Percentiles rank a stretch among this genome's conserved stretches.
Conservation (phyloP, 2,797 vertebrate genomes). For the Huso huso region DNA sequence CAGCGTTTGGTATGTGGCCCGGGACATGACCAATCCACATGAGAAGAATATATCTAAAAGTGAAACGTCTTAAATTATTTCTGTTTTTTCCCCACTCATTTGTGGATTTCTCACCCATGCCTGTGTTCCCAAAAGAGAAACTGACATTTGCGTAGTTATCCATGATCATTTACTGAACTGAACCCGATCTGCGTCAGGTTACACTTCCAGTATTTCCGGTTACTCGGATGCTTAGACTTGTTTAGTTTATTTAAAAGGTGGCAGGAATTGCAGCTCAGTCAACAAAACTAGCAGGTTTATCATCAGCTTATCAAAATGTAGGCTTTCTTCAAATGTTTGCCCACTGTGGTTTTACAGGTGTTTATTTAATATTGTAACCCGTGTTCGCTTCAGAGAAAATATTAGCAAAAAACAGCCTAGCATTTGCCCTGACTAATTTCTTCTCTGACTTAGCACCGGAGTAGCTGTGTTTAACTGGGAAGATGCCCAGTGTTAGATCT, state of each 20-base stretch:
- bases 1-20: neutral
- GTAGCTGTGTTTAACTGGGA: too few species aligned
- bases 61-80: neutral
- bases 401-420: too few species aligned
- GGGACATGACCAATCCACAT: neutral
- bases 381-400: too few species aligned
- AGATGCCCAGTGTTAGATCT: too few species aligned
- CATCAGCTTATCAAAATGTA: neutral
- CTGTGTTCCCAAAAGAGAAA: neutral
- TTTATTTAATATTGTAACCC: too few species aligned
- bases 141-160: neutral
- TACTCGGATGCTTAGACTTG: neutral
- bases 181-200: neutral
- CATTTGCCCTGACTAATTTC: too few species aligned
- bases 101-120: too few species aligned
- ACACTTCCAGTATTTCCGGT: neutral
- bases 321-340: neutral
- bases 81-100: neutral
- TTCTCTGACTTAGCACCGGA: too few species aligned
- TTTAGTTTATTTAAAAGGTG: neutral
- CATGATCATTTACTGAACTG: neutral
- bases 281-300: neutral
- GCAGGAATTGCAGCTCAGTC: neutral
- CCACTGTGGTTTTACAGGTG: neutral
- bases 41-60: neutral